Base-by-base conservation (phyloP, 2,888 invertebrate species). In the Itoplectis maculator region DNA sequence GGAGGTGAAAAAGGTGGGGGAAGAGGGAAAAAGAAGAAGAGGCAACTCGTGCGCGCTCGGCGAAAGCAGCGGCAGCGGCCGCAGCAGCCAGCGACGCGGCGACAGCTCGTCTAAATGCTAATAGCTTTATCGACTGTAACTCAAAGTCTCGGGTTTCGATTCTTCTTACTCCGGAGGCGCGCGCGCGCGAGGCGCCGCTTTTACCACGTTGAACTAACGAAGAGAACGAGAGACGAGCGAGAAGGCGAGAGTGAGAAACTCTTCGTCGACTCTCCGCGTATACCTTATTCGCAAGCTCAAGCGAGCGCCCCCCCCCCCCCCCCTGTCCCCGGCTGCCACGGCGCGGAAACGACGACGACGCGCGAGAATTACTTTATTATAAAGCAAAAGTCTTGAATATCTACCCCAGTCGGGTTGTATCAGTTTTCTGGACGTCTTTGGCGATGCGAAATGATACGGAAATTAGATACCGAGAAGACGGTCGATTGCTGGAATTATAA, bases 101-200 rank as follows among this genome's bases (percentile, higher is more conserved):
- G 92, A 92, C 92, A 92, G 92, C 92, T 92, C 92, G 92, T 92
- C 92, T 92, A 92, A 92, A 92, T 92, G 92, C 92, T 92, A 92
- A 92, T 92, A 91, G 91, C 91, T 91, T 92, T 91, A 92, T 92
- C 91, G 92, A 91, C 90, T 92, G 90, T 87, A 89, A 89, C 87
- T 89, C 89, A 88, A 89, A 89, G 89, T 90, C 88, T 86, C 88
- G 88, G 88, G 88, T 89, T 89, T 90, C 89, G 89, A 90, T 90
- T 90, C 91, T 88, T 88, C 75, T 68, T 76, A 76, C 66, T 69
- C 56, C 72, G 63, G 63, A 61, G 66, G 75, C 70, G 68, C 40
- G 61, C 70, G 72, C 61, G 75, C 70, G 68, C 40, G 61, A 74
- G 72, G 65, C 75, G 29, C 54, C 42, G 69, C 66, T 54, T 79